Base-by-base conservation (phyloP, 1,140 invertebrate species). In the Paraescarpia echinospica region DNA sequence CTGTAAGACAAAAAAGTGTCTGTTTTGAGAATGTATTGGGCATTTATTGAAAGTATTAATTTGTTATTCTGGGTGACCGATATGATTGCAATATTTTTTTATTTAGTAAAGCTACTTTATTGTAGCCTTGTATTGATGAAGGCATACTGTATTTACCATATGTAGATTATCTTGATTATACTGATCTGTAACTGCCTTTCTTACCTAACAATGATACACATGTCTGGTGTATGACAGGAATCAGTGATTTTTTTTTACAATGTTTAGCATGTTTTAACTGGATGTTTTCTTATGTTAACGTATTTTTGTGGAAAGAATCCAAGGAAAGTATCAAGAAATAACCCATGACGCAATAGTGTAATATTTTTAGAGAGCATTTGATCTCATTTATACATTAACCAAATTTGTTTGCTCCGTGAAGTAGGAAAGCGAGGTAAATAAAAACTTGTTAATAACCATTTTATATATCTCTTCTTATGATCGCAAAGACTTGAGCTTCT, bases 401-500 rank as follows among this genome's bases (percentile, higher is more conserved):
- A 77, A 77, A 77, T 77, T 12, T 18, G 4, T 77, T 77, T 27
- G 59, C 27, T 77, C 59, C 59, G 27, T 77, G 22, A 77, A 22
- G 59, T 31, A 77, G 59, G 59, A 77, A 77, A 77, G 27, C 27
- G 41, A 27, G 59, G 59, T 77, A 77, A 77, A 77, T 77, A 77
- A 77, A 77, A 18, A 77, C 59, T 77, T 77, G 59, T 77, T 77
- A 77, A 77, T 77, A 77, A 77, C 59, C 59, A 77, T 31, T 77
- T 22, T 77, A 77, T 77, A 77, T 31, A 77, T 77, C 59, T 77
- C 59, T 77, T 77, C 59, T 90, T 31, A 90, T 89, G 89, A 92
- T 92, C 90, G 93, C 35, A 95, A 51, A 31, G 94, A 94, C 91
- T 93, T 94, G 27, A 96, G 92, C 93, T 95, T 95, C 93, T 95